phyloP scores from a whole-genome alignment of 2,888 invertebrate species.

The Octonoba sinensis region DNA sequence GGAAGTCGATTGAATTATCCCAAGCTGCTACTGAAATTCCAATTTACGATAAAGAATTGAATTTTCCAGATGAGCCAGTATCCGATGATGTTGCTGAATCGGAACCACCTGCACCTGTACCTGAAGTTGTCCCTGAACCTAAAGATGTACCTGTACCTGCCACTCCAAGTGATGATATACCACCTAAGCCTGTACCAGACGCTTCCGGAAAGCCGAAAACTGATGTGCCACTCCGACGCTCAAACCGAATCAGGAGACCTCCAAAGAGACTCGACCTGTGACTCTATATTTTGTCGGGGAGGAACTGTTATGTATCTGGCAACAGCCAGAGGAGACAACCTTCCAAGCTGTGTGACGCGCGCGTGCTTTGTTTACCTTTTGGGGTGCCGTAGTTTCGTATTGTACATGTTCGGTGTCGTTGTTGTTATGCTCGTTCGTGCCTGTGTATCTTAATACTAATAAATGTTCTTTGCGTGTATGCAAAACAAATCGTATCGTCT shows the following conservation, averaged over 20 bases:
- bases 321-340: constrained; percentile 44
- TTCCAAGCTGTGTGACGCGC: constrained; percentile 44
- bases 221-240: no score
- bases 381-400: constrained; percentile 31
- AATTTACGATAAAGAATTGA: constrained; percentile 39
- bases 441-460: constrained; percentile 36
- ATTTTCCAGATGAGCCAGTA: constrained; percentile 38
- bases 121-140: constrained; percentile 35
- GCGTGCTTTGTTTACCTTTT: constrained; percentile 23
- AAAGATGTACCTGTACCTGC: no score
- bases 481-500: constrained; percentile 43
- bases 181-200: no score
- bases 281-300: constrained; percentile 42
- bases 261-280: constrained; percentile 41
- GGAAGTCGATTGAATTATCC: constrained; percentile 40
- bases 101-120: constrained; percentile 33
- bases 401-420: constrained; percentile 36
- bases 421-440: constrained; percentile 37
- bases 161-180: no score
- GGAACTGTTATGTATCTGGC: constrained; percentile 47
- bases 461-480: constrained; percentile 44
- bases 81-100: constrained; percentile 40
- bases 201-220: no score
- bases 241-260: constrained; percentile 38
- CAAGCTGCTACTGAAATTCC: constrained; percentile 38